Evolutionary conservation across 2,113 vertebrate species (phyloP).

Genomic region (Onychostoma macrolepis): DNA sequence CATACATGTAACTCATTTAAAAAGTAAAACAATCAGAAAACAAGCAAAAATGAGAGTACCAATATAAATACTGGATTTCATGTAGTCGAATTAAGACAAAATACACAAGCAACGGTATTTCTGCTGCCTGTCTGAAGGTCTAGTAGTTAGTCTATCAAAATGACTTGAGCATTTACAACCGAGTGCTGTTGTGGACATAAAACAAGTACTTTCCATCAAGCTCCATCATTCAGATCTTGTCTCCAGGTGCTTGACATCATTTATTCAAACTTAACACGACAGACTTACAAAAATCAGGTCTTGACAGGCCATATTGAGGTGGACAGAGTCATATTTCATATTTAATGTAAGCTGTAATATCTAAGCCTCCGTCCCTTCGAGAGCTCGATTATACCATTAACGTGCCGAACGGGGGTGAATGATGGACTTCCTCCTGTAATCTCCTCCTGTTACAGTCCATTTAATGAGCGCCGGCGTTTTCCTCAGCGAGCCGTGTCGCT

Average conservation of each 20-base stretch:
- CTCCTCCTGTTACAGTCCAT: slow-evolving; percentile 68
- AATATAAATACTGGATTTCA: background rate
- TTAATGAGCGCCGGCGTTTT: slow-evolving; percentile 73
- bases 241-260: slow-evolving; percentile 27
- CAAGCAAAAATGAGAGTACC: background rate
- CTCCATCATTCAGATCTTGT: slow-evolving; percentile 12
- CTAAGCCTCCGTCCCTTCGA: slow-evolving; percentile 20
- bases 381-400: slow-evolving; percentile 53
- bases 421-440: slow-evolving; percentile 55
- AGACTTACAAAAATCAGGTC: slow-evolving; percentile 48
- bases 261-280: slow-evolving; percentile 33
- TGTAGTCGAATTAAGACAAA: background rate
- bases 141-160: background rate
- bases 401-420: slow-evolving; percentile 46
- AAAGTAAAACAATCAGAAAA: background rate
- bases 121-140: background rate
- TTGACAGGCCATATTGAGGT: slow-evolving; percentile 41
- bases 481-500: slow-evolving; percentile 62
- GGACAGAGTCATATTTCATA: slow-evolving; percentile 49
- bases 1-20: background rate
- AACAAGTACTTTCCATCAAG: background rate
- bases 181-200: background rate
- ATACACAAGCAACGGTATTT: background rate
- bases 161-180: background rate
- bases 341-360: slow-evolving; percentile 55